Base-by-base conservation (phyloP, 92 coral and sea anemone genomes). In the Pocillopora meandrina region DNA sequence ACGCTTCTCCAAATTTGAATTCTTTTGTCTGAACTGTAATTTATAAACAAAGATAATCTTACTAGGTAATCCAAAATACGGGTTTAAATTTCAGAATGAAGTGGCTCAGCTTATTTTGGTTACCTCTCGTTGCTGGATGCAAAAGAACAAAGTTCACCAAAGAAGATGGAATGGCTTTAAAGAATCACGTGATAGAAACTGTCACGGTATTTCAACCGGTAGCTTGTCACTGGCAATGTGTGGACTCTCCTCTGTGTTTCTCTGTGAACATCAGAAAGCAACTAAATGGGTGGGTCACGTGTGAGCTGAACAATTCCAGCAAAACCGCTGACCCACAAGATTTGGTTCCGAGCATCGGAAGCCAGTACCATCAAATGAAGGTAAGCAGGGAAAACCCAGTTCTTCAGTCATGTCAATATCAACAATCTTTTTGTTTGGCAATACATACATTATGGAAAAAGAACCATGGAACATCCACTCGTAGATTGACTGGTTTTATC, bases 301-400 rank as follows among this genome's bases (percentile, higher is more conserved):
- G 83, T 26, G 83, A 79, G 19, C 42, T 79, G 3, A 64, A 64
- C 58, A 79, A 67, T 79, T 79, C 83, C 21, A 79, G 36, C 36
- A 42, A 23, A 16, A 23, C 72, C 60, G 83, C 83, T 49, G 49
- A 56, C 63, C 74, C 83, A 13, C 73, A 79, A n/a, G 18, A 64
- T 79, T 79, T 79, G 13, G 31, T 65, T 36, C 12, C 36, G 18
- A 64, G 49, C 16, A n/a, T 73, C 7, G 83, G 61, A 35, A n/a
- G n/a, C 9, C 42, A 35, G 34, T 64, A 79, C 19, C 55, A 65
- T 16, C 61, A 79, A 49, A 79, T 79, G 73, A 19, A 61, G 73
- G 83, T 79, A 79, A 59, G 56, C 4, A 13, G 23, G 11, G 34
- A 20, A 10, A 13, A 26, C 33, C 12, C 31, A 67, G n/a, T 16